Evolutionary conservation across 2,888 invertebrate genomes (phyloP), one percentile per base, ranked within the genome.

Genomic region (Yponomeuta evonymella): DNA sequence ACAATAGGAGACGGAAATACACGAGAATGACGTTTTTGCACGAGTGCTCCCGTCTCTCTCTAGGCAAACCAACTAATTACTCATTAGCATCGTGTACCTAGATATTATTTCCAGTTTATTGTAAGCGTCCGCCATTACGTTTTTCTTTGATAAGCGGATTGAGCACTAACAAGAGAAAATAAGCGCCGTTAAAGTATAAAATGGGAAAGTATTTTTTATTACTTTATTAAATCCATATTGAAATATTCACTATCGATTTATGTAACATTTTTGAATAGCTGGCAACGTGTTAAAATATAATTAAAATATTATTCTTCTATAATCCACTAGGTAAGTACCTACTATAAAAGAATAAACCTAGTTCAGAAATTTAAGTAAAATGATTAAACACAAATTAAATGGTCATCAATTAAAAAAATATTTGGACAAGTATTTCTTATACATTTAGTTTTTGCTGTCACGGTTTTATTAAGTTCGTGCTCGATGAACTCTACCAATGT

Each of bases 1-100:
- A 91, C 91, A 90, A 90, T 90, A 78, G 88, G 77, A 85, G 86
- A 83, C 83, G 88, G 89, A 89, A 87, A 90, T 84, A 80, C 79
- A 85, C 76, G 78, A 84, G 83, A 82, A 80, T 78, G 78, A 78
- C 76, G 81, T 88, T 90, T 87, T 89, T 89, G 81, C 77, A 72
- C 78, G 78, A 79, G 77, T 79, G 81, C 79, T 81, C 83, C 75
- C 80, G 79, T n/a, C 67, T 68, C 68, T 51, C 68, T 51, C 23
- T 29, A 48, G 67, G 23, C 67, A 48, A 30, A 68, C 51, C 48
- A 51, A 68, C 68, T 68, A 68, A 67, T 68, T 68, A 68, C 30
- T 68, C 36, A 68, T 68, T 68, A 68, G 68, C 51, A 68, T 68
- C 51, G 48, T 30, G 48, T 51, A 30, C 29, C 48, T 12, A 68